Conservation (phyloP, 1,140 invertebrate genomes). For the Oryzaephilus surinamensis region DNA sequence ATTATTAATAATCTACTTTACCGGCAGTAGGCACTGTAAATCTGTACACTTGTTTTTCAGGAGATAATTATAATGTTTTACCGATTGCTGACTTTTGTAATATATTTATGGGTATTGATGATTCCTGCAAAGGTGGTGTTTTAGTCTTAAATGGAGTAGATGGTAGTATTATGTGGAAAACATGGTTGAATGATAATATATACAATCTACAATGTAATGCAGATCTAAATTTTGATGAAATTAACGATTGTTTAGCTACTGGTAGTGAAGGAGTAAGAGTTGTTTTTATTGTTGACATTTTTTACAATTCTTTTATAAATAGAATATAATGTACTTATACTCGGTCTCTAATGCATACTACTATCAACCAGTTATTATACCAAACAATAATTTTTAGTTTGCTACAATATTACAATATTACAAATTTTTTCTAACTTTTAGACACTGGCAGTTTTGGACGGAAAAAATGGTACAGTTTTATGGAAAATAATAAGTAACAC, state of each 20-base stretch:
- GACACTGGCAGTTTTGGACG: constrained; percentile 57
- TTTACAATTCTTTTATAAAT: too few species aligned
- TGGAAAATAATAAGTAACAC: constrained; percentile 53
- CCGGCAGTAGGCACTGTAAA: too few species aligned
- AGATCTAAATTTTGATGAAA: constrained; percentile 60
- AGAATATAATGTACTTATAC: too few species aligned
- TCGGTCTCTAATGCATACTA: too few species aligned
- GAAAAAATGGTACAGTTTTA: constrained; percentile 51
- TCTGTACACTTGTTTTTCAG: constrained; percentile 12
- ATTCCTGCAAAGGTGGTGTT: constrained; percentile 65
- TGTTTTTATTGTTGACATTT: constrained; percentile 45
- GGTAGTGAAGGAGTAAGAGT: constrained; percentile 61
- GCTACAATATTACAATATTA: too few species aligned
- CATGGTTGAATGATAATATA: constrained; percentile 62
- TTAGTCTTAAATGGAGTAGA: constrained; percentile 62
- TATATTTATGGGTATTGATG: constrained; percentile 51
- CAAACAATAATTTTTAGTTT: too few species aligned
- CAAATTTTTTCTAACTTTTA: too few species aligned
- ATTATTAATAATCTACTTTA: too few species aligned
- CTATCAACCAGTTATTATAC: too few species aligned
- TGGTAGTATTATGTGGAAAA: constrained; percentile 64
- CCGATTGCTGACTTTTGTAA: constrained; percentile 43
- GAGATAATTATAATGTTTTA: constrained; percentile 26
- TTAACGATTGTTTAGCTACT: constrained; percentile 62
- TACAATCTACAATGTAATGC: constrained; percentile 63